Base-by-base conservation (phyloP, 1,140 invertebrate species). In the Thaumetopoea pityocampa region DNA sequence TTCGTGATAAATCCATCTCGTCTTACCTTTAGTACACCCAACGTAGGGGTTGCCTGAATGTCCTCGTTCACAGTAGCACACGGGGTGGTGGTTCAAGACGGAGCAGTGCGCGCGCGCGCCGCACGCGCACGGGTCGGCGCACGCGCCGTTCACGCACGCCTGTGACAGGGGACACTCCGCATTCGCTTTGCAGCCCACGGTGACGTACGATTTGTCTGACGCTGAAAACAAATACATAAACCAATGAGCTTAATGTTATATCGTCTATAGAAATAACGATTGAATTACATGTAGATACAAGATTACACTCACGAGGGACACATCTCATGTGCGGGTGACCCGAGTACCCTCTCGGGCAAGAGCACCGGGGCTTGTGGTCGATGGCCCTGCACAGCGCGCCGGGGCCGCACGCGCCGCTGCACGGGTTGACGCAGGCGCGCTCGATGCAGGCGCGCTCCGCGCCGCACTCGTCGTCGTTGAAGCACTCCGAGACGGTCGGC, bases 121-220 rank as follows among this genome's bases (percentile, higher is more conserved):
- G 64, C 95, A 96, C 41, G 93, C 92, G 53, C 95, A 96, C 0
- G 95, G 94, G 66, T 89, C 92, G 3, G 92, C 88, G 67, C 95
- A 96, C 4, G 88, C 78, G 24, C 87, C 85, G 51, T 95, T 94
- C 17, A 94, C 88, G 65, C 94, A 96, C 2, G 94, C 90, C 76
- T 95, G 91, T 9, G 91, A 90, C 20, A 89, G 70, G 9, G 90
- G 88, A 72, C 95, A 97, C 29, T 96, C 94, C 1, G 89, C 88
- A 66, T 93, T 94, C 1, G 91, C 89, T 55, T 88, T 89, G 65
- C 94, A 96, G 24, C 91, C 92, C 5, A 91, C 86, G 18, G 88
- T 87, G 24, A 88, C 77, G 10, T 73, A 78, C 10, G 60, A 65
- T 27, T 59, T 76, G 43, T 86, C 86, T 27, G 83, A 71, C 23